Conservation (phyloP, 2,113 vertebrate species). For the Hippocampus barbouri region DNA sequence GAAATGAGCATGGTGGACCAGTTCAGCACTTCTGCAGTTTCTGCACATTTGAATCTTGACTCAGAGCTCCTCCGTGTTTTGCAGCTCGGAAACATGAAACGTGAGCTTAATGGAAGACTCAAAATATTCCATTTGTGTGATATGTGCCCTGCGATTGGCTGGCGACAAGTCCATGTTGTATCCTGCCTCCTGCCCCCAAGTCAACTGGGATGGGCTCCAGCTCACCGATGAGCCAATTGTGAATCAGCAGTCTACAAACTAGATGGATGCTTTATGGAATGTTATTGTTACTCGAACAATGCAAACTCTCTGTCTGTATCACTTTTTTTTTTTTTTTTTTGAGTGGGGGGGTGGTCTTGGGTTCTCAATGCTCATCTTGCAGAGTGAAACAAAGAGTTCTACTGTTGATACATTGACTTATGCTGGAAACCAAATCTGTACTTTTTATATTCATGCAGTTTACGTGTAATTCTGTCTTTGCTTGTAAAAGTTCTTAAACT, state of each 20-base stretch:
- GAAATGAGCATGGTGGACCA: neutral
- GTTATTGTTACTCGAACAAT: neutral
- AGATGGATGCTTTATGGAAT: neutral
- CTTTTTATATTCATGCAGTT: neutral
- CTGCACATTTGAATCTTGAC: no score
- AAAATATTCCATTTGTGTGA: neutral
- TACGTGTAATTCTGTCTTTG: neutral
- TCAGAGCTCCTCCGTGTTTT: no score
- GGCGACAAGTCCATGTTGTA: neutral
- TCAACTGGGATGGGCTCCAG: neutral
- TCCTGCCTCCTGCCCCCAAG: neutral
- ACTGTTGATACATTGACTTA: neutral
- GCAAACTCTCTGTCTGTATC: neutral
- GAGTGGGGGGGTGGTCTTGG: no score
- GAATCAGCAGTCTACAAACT: neutral
- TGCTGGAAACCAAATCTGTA: conserved; percentile 2
- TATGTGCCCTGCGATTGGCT: neutral
- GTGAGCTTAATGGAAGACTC: neutral
- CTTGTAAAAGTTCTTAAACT: neutral
- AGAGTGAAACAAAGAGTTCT: neutral
- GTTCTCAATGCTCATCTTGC: neutral
- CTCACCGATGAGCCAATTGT: neutral
- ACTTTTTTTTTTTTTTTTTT: neutral
- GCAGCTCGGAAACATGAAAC: neutral
- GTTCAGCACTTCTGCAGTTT: neutral